Evolutionary conservation across 92 coral and sea anemone genomes (phyloP), one percentile per base, ranked within the genome.

Genomic region (Zoanthus solanderi): DNA sequence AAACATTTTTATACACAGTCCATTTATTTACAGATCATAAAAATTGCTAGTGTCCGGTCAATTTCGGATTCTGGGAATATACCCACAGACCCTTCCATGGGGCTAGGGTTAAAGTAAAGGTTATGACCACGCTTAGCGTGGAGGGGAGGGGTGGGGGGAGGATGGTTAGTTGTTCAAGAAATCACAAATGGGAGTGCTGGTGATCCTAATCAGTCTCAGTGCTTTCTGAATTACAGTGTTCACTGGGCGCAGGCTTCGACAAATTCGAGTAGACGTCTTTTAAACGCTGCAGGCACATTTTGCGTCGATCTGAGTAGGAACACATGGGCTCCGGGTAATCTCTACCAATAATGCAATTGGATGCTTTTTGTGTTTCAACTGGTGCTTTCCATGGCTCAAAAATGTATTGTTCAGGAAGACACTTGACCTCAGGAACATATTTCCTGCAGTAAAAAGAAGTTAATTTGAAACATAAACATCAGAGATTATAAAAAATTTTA

Each of bases 331-430:
- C 78, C 3, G 98, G 98, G 83, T 96, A 94, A 66, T 96, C 95
- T 78, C 90, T 71, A 44, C 98, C 98, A 47, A 96, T 84, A 18
- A 95, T 78, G 72, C 98, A 96, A 78, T 88, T 95, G 31, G 96
- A 88, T 14, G 91, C 94, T 57, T 89, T 84, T 84, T 96, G 98
- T 11, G 90, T 87, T 46, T 89, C 91, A 0, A 74, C 44, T 5
- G 98, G 98, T 11, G 98, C 93, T 29, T 87, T 87, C 98, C 98
- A 96, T 0, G 98, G 98, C 66, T 96, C 95, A 72, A 87, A 94
- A 48, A 96, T 91, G 93, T 94, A 96, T 84, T 91, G 91, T 7
- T 87, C 90, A n/a, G 98, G 98, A 87, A 96, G 83, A 52, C 93
- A 88, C 17, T 87, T 89, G 72, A 96, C 90, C 75, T 94, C 98